Evolutionary conservation across 1,140 invertebrate species (phyloP), one percentile per base, ranked within the genome.

Genomic region (Lepidurus couesii): DNA sequence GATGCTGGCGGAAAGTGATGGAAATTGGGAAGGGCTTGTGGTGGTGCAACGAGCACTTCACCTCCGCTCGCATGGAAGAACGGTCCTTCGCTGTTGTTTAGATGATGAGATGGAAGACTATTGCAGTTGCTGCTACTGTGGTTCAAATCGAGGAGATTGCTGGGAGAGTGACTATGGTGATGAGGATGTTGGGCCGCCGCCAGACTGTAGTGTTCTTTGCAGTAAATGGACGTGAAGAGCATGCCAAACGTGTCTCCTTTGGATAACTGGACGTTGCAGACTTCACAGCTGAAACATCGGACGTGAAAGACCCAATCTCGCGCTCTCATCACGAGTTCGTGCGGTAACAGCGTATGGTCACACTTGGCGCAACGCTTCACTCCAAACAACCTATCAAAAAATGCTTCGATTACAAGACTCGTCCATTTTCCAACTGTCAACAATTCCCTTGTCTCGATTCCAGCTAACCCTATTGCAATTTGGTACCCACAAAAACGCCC

Each of bases 341-440:
- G 84, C 74, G 86, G 84, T 43, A 84, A 83, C 79, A 89, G 87
- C 0, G 91, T 92, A 45, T 91, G 90, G 16, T 91, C 90, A 84
- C 95, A 97, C 74, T 93, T 89, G 1, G 91, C 91, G 83, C 95
- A 97, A 78, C 93, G 88, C 83, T 93, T 92, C 45, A 53, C 24
- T 11, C 76, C 43, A 80, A 80, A 80, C 26, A 80, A 75, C 74
- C 79, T 80, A 42, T 3, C 73, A 73, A 73, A 24, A 13, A 76
- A 21, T 65, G 53, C 9, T 21, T 65, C 7, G 16, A 65, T 65
- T 65, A 21, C 9, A 9, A 7, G 21, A 65, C 16, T n/a, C 9
- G 8, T 65, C 53, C 53, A n/a, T 7, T n/a, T n/a, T 4, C 13
- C 34, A 34, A 34, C 34, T 34, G 34, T 34, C 34, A 34, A 4